These are phyloP conservation scores for Balaeniceps rex DNA, from an alignment of 2,113 vertebrate species.

Conservation along the genomic window DNA sequence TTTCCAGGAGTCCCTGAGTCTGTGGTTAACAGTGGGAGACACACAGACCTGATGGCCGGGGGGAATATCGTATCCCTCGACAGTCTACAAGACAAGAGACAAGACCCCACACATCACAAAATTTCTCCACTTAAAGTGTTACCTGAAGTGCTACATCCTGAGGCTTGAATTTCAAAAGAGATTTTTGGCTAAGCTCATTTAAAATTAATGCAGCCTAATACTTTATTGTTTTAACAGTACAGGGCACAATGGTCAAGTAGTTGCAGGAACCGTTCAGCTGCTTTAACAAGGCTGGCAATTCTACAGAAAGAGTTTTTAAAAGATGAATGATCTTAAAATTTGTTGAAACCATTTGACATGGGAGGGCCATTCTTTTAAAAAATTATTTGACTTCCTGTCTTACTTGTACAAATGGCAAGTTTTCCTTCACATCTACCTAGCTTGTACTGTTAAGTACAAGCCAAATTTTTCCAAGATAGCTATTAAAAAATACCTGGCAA, in stretches of 20 bases:
- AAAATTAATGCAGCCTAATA: not conserved
- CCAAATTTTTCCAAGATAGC: not conserved
- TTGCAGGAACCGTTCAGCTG: not conserved
- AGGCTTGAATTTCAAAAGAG: not conserved
- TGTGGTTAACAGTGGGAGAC: slow-evolving; percentile 95
- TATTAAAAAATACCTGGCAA: not conserved
- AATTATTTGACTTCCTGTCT: not conserved
- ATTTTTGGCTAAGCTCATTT: not conserved
- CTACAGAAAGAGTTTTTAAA: not conserved
- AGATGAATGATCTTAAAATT: not conserved
- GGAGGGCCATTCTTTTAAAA: not conserved
- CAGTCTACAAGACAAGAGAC: slow-evolving; percentile 68
- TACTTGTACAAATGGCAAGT: not conserved
- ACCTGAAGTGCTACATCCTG: not conserved
- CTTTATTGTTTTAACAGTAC: not conserved
- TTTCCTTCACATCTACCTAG: not conserved
- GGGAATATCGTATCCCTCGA: slow-evolving; percentile 89
- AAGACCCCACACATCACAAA: not conserved
- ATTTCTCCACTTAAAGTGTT: not conserved
- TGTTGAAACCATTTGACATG: not conserved
- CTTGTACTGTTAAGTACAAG: not conserved
- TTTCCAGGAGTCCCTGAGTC: slow-evolving; percentile 86
- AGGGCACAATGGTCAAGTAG: not conserved
- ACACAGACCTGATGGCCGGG: slow-evolving; percentile 96
- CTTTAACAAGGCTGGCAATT: not conserved